Evolutionary conservation across 1,140 invertebrate genomes (phyloP).

Genomic region (Neodiprion fabricii): DNA sequence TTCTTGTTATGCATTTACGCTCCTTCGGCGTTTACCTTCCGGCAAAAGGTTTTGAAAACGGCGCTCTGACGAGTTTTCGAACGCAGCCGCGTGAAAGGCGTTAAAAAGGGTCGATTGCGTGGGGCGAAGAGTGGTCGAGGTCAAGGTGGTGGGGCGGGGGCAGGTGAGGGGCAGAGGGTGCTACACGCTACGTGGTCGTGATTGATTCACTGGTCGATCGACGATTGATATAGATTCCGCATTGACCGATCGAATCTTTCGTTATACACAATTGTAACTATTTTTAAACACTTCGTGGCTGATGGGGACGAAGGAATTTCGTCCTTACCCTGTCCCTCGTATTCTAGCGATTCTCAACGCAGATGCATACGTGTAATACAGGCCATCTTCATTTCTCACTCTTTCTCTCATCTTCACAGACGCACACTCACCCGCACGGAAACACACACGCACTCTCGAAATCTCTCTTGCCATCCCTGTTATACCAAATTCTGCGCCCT

Average conservation of each 20-base stretch:
- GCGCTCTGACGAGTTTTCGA: conserved; percentile 26
- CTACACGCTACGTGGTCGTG: conserved; percentile 41
- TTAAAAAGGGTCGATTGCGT: conserved; percentile 18
- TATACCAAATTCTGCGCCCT: not conserved
- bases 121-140: conserved; percentile 9
- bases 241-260: conserved; percentile 15
- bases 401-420: not conserved
- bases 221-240: not conserved
- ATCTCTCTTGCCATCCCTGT: not conserved
- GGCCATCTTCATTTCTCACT: not conserved
- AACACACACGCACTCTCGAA: not conserved
- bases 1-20: not conserved
- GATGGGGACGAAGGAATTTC: not conserved
- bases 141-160: conserved; percentile 16
- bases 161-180: conserved; percentile 25
- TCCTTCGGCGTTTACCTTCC: conserved; percentile 21
- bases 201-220: conserved; percentile 40
- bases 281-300: not conserved
- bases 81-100: conserved; percentile 27
- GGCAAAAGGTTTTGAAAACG: conserved; percentile 13
- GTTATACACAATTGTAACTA: conserved; percentile 37
- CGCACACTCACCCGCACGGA: not conserved
- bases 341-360: not conserved
- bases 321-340: not conserved
- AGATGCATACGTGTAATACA: not conserved